Percentiles rank a stretch among this genome's conserved stretches.
Evolutionary conservation across 2,113 vertebrate species (phyloP).

Genomic region (Dendrocopos noguchii): DNA sequence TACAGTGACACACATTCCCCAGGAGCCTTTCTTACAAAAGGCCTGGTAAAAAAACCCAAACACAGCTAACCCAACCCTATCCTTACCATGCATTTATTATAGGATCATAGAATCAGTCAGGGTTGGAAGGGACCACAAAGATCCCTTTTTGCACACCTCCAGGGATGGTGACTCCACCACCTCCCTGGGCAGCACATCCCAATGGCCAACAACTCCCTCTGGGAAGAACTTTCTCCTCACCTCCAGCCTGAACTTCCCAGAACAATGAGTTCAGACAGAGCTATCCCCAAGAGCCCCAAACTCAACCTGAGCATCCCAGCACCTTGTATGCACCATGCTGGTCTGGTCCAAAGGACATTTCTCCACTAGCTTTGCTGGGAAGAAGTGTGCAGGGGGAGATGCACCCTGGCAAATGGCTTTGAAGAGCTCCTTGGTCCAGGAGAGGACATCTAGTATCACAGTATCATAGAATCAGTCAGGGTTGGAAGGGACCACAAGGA

Average conservation of each 20-base stretch:
- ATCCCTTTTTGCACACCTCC: too few species aligned
- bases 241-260: not conserved
- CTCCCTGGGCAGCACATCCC: too few species aligned
- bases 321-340: not conserved
- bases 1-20: constrained; percentile 22
- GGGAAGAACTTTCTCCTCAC: too few species aligned
- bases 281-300: too few species aligned
- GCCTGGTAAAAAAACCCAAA: not conserved
- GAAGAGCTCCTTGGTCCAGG: not conserved
- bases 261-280: not conserved
- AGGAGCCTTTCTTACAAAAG: not conserved
- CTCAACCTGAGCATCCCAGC: not conserved
- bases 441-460: not conserved
- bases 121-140: too few species aligned
- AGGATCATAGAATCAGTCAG: too few species aligned
- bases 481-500: too few species aligned
- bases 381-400: not conserved
- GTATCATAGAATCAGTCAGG: too few species aligned
- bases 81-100: not conserved
- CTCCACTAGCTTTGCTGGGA: not conserved
- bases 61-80: too few species aligned
- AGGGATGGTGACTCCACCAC: too few species aligned
- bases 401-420: not conserved
- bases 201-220: too few species aligned
- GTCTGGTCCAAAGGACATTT: not conserved